phyloP scores from a whole-genome alignment of 2,797 vertebrate genomes.

The Dromococcyx pavoninus region DNA sequence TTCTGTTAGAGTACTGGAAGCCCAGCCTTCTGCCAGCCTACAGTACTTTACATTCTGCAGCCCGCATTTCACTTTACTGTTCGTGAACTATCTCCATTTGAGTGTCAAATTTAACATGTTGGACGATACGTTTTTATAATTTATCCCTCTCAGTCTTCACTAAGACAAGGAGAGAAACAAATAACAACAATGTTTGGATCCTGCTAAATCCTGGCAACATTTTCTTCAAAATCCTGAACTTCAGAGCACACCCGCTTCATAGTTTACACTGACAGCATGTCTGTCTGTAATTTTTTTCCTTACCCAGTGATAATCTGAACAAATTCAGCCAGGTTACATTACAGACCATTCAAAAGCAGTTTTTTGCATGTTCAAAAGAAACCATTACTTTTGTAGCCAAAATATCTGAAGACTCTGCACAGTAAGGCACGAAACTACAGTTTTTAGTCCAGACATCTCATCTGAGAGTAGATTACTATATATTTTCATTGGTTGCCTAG shows the following conservation, averaged over 20 bases:
- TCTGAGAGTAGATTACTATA: not conserved
- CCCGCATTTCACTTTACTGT: not conserved
- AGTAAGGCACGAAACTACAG: not conserved
- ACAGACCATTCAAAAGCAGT: not conserved
- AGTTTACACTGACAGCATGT: not conserved
- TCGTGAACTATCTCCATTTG: not conserved
- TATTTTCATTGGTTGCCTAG: not conserved
- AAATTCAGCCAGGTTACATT: not conserved
- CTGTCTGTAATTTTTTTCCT: not conserved
- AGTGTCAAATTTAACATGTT: not conserved
- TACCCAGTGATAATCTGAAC: not conserved
- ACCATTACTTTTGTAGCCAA: not conserved
- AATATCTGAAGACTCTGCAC: not conserved
- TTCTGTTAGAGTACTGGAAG: not conserved
- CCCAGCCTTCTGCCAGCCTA: not conserved
- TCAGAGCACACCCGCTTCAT: not conserved
- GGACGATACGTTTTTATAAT: not conserved
- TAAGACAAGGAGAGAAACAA: not conserved
- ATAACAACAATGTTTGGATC: not conserved
- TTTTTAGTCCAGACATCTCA: not conserved
- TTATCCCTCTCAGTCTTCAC: not conserved
- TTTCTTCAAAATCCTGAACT: not conserved
- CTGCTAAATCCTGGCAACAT: not conserved
- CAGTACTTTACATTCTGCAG: not conserved
- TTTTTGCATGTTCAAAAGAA: not conserved